Conservation (phyloP, 2,797 vertebrate genomes). For the Sebastes nivosus region DNA sequence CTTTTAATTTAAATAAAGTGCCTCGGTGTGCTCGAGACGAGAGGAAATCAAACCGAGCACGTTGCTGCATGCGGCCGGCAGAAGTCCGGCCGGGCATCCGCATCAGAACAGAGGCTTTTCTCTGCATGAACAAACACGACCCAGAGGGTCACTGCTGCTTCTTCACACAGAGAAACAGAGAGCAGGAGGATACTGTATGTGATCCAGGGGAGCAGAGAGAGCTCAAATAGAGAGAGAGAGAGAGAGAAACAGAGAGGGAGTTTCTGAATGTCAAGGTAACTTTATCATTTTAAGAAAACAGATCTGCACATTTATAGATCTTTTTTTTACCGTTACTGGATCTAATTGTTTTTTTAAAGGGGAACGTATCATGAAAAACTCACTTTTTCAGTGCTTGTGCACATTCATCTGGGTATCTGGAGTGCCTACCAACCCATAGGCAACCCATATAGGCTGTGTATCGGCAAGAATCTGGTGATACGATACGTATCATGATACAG, state of each 20-base stretch:
- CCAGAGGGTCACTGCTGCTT: slow-evolving; percentile 33
- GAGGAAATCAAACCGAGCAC: slow-evolving; percentile 50
- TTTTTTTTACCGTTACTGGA: neutral
- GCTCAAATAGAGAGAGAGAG: neutral
- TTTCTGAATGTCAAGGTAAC: neutral
- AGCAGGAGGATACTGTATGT: slow-evolving; percentile 11
- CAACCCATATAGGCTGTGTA: too few relatives aligned
- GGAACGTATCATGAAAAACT: too few relatives aligned
- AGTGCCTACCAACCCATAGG: too few relatives aligned
- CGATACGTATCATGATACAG: too few relatives aligned
- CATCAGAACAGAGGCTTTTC: slow-evolving; percentile 45
- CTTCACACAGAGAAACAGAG: slow-evolving; percentile 2
- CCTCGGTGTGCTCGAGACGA: slow-evolving; percentile 16
- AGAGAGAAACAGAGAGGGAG: neutral
- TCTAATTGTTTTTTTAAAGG: neutral
- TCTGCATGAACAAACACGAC: slow-evolving; percentile 55
- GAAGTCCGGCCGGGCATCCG: neutral
- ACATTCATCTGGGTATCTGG: too few relatives aligned
- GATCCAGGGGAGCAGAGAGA: slow-evolving; percentile 27
- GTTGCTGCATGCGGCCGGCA: too few relatives aligned
- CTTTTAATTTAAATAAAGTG: slow-evolving; percentile 19
- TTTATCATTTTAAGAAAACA: neutral
- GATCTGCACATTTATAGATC: neutral
- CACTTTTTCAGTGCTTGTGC: too few relatives aligned
- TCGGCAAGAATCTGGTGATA: too few relatives aligned